phyloP scores from a whole-genome alignment of 2,797 vertebrate genomes.

The Rhinogobio ventralis region DNA sequence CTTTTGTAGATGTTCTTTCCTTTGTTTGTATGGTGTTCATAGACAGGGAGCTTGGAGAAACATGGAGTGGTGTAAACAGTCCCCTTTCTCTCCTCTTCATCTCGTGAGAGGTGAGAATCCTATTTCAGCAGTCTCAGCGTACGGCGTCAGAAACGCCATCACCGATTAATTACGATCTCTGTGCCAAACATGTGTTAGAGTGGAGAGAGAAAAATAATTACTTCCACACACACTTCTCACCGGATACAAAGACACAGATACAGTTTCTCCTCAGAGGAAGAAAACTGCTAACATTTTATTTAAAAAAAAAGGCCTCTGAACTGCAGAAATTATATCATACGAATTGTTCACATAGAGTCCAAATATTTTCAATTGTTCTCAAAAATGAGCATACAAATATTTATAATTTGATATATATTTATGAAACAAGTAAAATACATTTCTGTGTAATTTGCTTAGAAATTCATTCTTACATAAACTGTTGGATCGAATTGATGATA shows the following conservation, averaged over 20 bases:
- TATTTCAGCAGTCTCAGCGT: constrained; percentile 51
- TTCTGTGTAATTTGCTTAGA: neutral
- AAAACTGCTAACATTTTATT: neutral
- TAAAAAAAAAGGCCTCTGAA: neutral
- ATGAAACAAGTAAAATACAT: neutral
- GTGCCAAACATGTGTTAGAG: constrained; percentile 66
- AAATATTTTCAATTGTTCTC: neutral
- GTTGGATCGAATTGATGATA: neutral
- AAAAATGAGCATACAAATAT: neutral
- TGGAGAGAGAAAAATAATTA: constrained; percentile 58
- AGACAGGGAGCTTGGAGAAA: constrained; percentile 13
- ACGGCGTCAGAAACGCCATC: constrained; percentile 61
- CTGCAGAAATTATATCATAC: neutral
- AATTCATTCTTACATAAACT: neutral
- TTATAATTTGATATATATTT: neutral
- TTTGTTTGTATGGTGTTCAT: constrained; percentile 8
- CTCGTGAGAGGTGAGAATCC: constrained; percentile 64
- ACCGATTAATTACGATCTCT: constrained; percentile 65
- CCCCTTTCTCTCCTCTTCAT: constrained; percentile 42
- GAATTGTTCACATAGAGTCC: neutral
- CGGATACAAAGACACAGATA: constrained; percentile 55
- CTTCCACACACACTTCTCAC: constrained; percentile 56
- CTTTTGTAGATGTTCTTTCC: constrained; percentile 18
- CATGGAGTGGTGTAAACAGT: constrained; percentile 31
- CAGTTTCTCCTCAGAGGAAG: neutral